Base-by-base conservation (phyloP, 2,888 invertebrate genomes). In the Stenichneumon culpator region DNA sequence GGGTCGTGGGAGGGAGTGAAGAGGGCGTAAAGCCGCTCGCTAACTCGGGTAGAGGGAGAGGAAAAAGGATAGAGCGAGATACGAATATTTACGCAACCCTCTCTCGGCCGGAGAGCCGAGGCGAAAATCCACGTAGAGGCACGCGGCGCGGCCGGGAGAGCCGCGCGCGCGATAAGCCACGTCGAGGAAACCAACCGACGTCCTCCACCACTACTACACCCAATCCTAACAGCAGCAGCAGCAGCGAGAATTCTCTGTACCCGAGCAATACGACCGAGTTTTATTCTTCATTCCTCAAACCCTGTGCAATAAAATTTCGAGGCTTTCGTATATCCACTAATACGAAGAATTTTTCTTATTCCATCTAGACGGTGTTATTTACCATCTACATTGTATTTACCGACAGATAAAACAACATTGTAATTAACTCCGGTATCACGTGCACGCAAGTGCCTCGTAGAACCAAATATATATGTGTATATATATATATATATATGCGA, bases 11-110 rank as follows among this genome's bases (percentile, higher is more conserved):
- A 75, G 65, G 63, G 70, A 75, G 72, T 28, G 65, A 39, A 74
- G 78, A 78, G 81, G 78, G 73, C 54, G 73, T 60, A 75, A 79
- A 63, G 28, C 63, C 63, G 63, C 83, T 67, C 50, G 39, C 52
- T 73, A 47, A 47, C 77, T 67, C 39, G 65, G 67, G 36, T 75
- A 80, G 79, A 82, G 82, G 82, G 81, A 86, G 86, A 87, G 87
- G 84, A 79, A 73, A 73, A 86, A 82, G 74, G 79, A 79, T 47
- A 60, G 79, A 84, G 72, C 14, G 83, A 83, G 75, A 80, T 36
- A 79, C 72, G 75, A 70, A 87, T 87, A 90, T 93, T 93, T 93
- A 93, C 93, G 93, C 93, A 93, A 93, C 93, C 93, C 93, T 93
- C 90, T 90, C 90, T 90, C 89, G 88, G 75, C 52, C 79, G 47